Evolutionary conservation across 1,140 invertebrate species (phyloP), one percentile per base, ranked within the genome.

Genomic region (Cherax quadricarinatus): DNA sequence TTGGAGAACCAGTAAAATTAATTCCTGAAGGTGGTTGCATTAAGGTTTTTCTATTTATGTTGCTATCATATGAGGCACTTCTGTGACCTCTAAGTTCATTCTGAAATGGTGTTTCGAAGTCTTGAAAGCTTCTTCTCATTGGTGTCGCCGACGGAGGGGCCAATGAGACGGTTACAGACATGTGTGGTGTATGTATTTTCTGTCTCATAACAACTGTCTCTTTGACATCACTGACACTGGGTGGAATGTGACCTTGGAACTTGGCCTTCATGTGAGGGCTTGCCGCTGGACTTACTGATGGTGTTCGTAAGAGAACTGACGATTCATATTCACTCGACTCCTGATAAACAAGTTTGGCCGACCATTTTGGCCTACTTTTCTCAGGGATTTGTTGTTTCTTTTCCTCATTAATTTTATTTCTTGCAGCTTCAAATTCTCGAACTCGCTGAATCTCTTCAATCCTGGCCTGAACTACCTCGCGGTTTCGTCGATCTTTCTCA

Each of bases 1-100:
- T 57, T 48, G 78, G 51, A 18, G 41, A 14, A 30, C 79, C 53
- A 24, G n/a, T 78, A 18, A 14, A 24, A 79, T 48, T 14, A 51
- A 48, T 57, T 41, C 83, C 81, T 16, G 21, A 97, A 70, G 97
- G 97, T n/a, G 96, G 96, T 1, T 97, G 97, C 83, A 86, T 91
- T 18, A 91, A 24, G 96, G 96, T 62, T 96, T 94, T 88, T 94
- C 94, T 92, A 95, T 95, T 90, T 95, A 94, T 94, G 75, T 94
- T 94, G 78, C 93, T 94, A 78, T 94, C 94, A 75, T 94, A 94
- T 3, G 94, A 94, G 21, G 94, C 91, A 89, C 94, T 94, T 75
- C 94, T 84, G 83, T 93, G 75, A 87, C 80, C 90, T 92, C 93
- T 49, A 21, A 93, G 80, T 80, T 86, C 88, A 60, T 84, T 86